Percentiles rank a stretch among this genome's conserved stretches.
phyloP scores from a whole-genome alignment of 2,888 invertebrate genomes.

The Neoitamus cyanurus region DNA sequence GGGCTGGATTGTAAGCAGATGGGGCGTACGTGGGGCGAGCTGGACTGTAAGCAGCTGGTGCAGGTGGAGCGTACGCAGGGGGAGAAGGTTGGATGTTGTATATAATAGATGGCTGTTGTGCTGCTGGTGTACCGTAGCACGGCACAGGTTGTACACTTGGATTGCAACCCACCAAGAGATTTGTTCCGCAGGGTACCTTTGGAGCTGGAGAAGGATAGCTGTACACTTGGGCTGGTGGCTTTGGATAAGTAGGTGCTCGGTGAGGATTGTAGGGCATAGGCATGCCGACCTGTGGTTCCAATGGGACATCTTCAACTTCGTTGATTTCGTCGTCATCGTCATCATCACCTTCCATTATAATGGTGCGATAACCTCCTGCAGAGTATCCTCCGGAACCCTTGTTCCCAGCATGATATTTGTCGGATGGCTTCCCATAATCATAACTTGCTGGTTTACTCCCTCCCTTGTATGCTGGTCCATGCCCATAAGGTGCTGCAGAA shows the following conservation, averaged over 20 bases:
- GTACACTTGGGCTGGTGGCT: constrained; percentile 20
- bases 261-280: not conserved
- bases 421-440: not conserved
- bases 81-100: not conserved
- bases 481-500: not conserved
- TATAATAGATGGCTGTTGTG: not conserved
- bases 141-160: constrained; percentile 48
- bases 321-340: not conserved
- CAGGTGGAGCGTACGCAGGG: not conserved
- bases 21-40: constrained; percentile 5
- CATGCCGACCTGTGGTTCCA: not conserved
- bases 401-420: not conserved
- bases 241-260: not conserved
- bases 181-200: constrained; percentile 43
- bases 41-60: not conserved
- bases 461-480: not conserved
- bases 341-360: not conserved
- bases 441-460: not conserved
- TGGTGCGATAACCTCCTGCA: not conserved
- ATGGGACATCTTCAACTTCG: not conserved
- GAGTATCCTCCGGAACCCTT: not conserved
- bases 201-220: constrained; percentile 47
- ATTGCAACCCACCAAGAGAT: constrained; percentile 41
- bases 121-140: constrained; percentile 9
- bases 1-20: not conserved